Percentiles rank a stretch among this genome's conserved stretches.
These are phyloP conservation scores for Galagoides demidoff DNA, from an alignment of 2,797 vertebrate genomes.

Conservation along the genomic window DNA sequence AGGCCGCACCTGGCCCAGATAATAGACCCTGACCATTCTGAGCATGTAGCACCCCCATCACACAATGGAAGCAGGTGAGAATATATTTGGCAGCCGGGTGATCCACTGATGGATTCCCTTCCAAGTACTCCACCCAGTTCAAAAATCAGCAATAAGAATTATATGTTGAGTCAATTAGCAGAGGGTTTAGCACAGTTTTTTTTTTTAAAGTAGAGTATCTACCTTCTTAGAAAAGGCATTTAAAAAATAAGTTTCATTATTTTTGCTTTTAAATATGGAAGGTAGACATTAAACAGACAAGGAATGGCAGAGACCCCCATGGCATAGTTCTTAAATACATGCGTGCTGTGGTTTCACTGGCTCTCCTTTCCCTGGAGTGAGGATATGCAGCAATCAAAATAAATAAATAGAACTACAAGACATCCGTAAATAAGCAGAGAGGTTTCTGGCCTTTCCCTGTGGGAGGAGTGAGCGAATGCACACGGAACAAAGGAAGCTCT, in stretches of 20 bases:
- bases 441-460: neutral
- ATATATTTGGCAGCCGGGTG: neutral
- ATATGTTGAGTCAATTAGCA: neutral
- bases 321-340: neutral
- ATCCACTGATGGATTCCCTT: neutral
- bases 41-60: neutral
- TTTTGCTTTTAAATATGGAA: conserved; percentile 38
- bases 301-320: neutral
- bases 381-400: neutral
- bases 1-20: neutral
- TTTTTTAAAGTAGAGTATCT: neutral
- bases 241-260: neutral
- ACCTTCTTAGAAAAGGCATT: neutral
- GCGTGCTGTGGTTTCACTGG: neutral
- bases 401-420: neutral
- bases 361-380: neutral
- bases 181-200: neutral
- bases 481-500: neutral
- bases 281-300: neutral
- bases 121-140: neutral
- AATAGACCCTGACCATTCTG: neutral
- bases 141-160: neutral
- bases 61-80: neutral
- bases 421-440: neutral
- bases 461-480: neutral